Conservation (phyloP, 1,140 invertebrate species). For the Achatina immaculata region DNA sequence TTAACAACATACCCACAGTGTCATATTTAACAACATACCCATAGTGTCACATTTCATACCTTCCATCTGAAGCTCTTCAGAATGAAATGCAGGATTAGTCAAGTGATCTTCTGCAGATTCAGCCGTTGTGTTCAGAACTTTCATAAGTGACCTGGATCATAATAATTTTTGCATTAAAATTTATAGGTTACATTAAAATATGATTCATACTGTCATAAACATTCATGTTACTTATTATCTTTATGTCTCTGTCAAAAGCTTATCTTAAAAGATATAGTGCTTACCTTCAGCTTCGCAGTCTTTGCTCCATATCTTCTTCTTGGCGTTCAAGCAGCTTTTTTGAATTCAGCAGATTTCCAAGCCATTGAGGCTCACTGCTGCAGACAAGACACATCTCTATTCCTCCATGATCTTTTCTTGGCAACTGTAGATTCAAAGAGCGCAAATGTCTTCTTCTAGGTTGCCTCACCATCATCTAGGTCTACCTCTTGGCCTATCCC, state of each 20-base stretch:
- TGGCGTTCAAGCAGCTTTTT: not conserved
- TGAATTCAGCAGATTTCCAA: too few species aligned
- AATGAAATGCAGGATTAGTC: not conserved
- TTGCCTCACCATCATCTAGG: too few species aligned
- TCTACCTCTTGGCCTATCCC: too few species aligned
- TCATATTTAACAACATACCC: too few species aligned
- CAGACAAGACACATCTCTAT: too few species aligned
- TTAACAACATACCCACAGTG: too few species aligned
- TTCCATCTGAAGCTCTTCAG: not conserved
- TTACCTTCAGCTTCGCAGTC: not conserved
- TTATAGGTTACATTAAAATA: not conserved
- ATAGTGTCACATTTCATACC: too few species aligned
- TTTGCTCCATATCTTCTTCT: not conserved
- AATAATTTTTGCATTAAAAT: not conserved
- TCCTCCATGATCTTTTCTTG: too few species aligned
- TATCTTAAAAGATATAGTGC: not conserved
- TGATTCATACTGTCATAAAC: not conserved
- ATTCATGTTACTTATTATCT: not conserved
- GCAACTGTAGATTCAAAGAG: too few species aligned
- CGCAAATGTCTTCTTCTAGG: too few species aligned
- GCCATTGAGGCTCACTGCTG: too few species aligned
- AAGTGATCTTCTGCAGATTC: not conserved
- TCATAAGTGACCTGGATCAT: not conserved
- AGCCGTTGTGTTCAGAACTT: not conserved
- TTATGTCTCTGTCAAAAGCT: not conserved